Base-by-base conservation (phyloP, 2,113 vertebrate species). In the Oenanthe oenanthe region DNA sequence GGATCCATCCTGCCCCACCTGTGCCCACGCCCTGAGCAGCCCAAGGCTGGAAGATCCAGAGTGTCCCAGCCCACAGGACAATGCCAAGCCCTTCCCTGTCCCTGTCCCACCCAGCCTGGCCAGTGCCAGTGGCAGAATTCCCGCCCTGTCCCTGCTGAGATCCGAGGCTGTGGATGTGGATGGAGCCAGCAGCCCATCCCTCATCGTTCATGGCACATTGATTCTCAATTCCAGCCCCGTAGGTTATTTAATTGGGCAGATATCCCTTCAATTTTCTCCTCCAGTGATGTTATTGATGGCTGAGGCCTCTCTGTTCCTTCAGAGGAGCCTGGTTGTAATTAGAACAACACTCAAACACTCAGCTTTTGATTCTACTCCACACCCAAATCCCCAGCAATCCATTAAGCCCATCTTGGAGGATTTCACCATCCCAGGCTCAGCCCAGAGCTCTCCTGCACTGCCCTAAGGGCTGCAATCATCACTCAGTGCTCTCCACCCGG, bases 221-320 rank as follows among this genome's bases (percentile, higher is more conserved):
- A 94, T 95, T 96, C 94, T 89, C 96, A 83, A 96, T 97, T 63
- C 92, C 89, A 88, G 93, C 93, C 93, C 93, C 45, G 78, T 5
- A 79, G 94, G 67, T 94, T 76, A 88, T 94, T 96, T 97, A 96
- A 97, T 94, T 96, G 96, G 95, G 92, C 88, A 97, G 93, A 94
- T 96, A 95, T 96, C 95, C 94, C 93, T 95, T 88, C 96, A 96
- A 96, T 96, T 97, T 96, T 97, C 95, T 91, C 89, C 93, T 85
- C 92, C 95, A 97, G 95, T 36, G 40, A 70, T 90, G 86, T 95
- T 97, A 96, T 93, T 86, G 96, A 95, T 93, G 94, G 93, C 74
- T 61, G 87, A 93, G 57, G 92, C 75, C 71, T 88, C 80, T 70
- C 89, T 47, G 65, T 76, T 94, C 77, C 92, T 89, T 66, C 89